Conservation (phyloP, 2,888 invertebrate genomes). For the Chaetoderma sp. region DNA sequence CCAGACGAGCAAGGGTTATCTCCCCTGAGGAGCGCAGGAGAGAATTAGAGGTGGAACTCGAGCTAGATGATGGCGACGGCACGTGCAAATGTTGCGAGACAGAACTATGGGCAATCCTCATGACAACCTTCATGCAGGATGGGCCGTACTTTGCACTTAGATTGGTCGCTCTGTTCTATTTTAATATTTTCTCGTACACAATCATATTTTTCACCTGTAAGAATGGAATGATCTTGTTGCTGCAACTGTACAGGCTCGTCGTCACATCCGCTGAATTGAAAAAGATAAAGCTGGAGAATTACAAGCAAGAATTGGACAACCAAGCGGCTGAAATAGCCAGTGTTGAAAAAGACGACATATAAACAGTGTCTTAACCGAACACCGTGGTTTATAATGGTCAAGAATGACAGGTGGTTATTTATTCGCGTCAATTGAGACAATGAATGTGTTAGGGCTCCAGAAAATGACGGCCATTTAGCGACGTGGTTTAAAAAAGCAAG, state of each 20-base stretch:
- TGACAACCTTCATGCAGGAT: constrained; percentile 70
- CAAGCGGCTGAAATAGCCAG: too few relatives aligned
- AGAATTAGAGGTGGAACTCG: constrained; percentile 8
- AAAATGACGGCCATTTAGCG: too few relatives aligned
- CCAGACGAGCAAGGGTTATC: constrained; percentile 35
- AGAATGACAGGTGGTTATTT: too few relatives aligned
- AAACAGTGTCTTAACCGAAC: too few relatives aligned
- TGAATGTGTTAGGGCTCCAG: too few relatives aligned
- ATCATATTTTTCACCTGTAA: constrained; percentile 65
- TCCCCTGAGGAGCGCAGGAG: constrained; percentile 6
- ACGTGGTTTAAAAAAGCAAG: too few relatives aligned
- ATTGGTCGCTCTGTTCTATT: constrained; percentile 51
- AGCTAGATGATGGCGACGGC: neutral
- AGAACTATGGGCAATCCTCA: constrained; percentile 70
- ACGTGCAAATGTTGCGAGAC: constrained; percentile 38
- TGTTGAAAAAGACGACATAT: too few relatives aligned
- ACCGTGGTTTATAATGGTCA: too few relatives aligned
- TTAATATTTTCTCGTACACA: constrained; percentile 57
- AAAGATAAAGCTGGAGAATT: neutral
- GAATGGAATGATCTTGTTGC: constrained; percentile 49
- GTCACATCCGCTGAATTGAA: constrained; percentile 33
- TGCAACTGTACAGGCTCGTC: constrained; percentile 53
- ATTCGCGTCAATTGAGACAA: too few relatives aligned
- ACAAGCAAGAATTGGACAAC: too few relatives aligned
- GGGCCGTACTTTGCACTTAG: constrained; percentile 69